Base-by-base conservation (phyloP, 2,888 invertebrate genomes). In the Perizoma flavofasciatum region DNA sequence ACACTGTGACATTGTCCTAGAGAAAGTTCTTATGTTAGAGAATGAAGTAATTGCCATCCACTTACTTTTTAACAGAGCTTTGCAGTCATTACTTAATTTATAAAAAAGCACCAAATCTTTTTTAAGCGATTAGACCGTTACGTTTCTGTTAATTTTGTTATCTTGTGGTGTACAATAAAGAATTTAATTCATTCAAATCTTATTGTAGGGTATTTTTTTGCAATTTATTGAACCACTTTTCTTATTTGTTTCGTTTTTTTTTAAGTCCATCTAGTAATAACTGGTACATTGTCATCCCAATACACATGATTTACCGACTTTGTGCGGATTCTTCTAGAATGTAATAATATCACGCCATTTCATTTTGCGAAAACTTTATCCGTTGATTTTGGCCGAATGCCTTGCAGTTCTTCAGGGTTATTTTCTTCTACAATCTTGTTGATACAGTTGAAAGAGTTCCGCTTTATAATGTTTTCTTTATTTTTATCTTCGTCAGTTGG, bases 371-470 rank as follows among this genome's bases (percentile, higher is more conserved):
- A 72, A 63, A 51, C 53, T 48, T 48, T 49, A 51, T 68, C 63
- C 55, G 73, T 84, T 82, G 69, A 58, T 75, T 69, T 84, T 85
- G 85, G 82, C 82, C 54, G 54, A 53, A 59, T 76, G 78, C 82
- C 80, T 67, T 61, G 56, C 56, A 67, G 70, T 45, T 59, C 48
- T 59, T 49, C 55, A 60, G 62, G 60, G 69, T 73, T 72, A 70
- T 75, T 73, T 66, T 72, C 68, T 67, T 69, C 65, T 67, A 65
- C 49, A 56, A 54, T 66, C 67, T 68, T 76, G 68, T 76, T 79
- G 72, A 66, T 68, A 57, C 75, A 78, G 74, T 72, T 77, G 73
- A 70, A 52, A 53, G 34, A 54, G 49, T 50, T 58, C 35, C 45
- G 9, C 47, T 48, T 49, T 55, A 49, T 46, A 33, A 39, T 44